A percentile compares a stretch with the other conserved stretches of the same genome.
These are phyloP conservation scores for Orussus abietinus DNA, from an alignment of 1,140 invertebrate genomes.

Conservation along the genomic window DNA sequence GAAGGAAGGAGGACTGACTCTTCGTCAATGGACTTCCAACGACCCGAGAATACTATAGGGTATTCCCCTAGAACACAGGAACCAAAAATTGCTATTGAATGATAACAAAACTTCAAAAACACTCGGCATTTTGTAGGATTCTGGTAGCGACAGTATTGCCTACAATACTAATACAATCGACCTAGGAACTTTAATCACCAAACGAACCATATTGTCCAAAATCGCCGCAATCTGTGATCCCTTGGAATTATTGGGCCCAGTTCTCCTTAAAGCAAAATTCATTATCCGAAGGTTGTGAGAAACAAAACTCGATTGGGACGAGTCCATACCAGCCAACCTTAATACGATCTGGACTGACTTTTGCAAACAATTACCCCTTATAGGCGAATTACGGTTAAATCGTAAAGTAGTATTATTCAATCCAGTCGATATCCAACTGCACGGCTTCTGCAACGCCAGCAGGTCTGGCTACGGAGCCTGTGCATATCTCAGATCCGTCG, in stretches of 20 bases:
- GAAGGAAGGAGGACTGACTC: slow-evolving; percentile 21
- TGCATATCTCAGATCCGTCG: slow-evolving; percentile 6
- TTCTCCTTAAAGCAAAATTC: slow-evolving; percentile 14
- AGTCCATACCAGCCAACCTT: slow-evolving; percentile 20
- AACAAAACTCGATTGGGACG: slow-evolving; percentile 34
- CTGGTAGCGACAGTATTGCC: no score
- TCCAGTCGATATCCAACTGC: no score
- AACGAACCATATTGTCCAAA: slow-evolving; percentile 10
- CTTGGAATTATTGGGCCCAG: slow-evolving; percentile 17
- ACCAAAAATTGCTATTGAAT: no score
- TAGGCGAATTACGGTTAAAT: no score
- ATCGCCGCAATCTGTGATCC: slow-evolving; percentile 22
- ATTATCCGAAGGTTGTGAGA: slow-evolving; percentile 33
- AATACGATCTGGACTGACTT: slow-evolving; percentile 20
- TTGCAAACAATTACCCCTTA: slow-evolving; percentile 13
- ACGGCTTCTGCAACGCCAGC: slow-evolving; percentile 18
- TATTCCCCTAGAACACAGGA: no score
- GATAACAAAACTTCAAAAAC: no score
- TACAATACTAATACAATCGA: no score
- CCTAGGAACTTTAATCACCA: slow-evolving; percentile 6
- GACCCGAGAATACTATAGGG: not conserved
- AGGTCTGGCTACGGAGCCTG: slow-evolving; percentile 15
- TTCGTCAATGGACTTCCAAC: slow-evolving; percentile 22
- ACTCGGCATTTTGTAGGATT: no score
- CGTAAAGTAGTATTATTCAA: no score